Conservation (phyloP, 1,140 invertebrate species). For the Atta texana region DNA sequence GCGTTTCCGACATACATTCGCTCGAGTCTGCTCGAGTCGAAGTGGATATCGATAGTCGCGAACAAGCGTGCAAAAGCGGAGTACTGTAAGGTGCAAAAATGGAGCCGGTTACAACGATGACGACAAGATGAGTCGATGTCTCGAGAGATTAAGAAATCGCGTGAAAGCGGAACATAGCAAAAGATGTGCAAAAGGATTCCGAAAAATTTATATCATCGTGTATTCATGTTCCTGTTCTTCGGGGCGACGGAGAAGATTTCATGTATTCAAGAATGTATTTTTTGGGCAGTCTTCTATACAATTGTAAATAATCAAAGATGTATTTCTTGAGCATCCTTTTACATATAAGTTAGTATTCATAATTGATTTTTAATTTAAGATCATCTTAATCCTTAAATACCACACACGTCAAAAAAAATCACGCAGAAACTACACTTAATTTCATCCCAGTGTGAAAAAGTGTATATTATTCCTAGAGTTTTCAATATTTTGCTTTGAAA, state of each 20-base stretch:
- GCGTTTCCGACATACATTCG: slow-evolving; percentile 61
- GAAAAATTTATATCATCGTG: slow-evolving; percentile 5
- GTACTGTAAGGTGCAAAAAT: slow-evolving; percentile 48
- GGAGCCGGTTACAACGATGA: slow-evolving; percentile 47
- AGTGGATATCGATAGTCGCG: slow-evolving; percentile 48
- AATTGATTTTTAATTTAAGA: no score
- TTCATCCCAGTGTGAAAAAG: no score
- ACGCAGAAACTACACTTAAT: no score
- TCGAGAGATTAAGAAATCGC: slow-evolving; percentile 52
- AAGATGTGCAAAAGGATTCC: slow-evolving; percentile 26
- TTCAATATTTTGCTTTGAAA: no score
- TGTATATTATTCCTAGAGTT: no score
- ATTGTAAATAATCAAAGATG: no score
- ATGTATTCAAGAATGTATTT: background rate
- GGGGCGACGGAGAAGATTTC: background rate
- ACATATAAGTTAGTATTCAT: no score
- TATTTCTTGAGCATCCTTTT: no score
- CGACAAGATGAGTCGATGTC: slow-evolving; percentile 33
- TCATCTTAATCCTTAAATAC: no score
- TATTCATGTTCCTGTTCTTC: background rate
- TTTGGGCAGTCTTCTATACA: background rate
- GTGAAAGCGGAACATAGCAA: slow-evolving; percentile 50
- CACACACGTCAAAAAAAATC: no score
- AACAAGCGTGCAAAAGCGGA: slow-evolving; percentile 42
- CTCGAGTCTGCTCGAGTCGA: slow-evolving; percentile 25